Base-by-base conservation (phyloP, 2,888 invertebrate species). In the Prosopocoilus inquinatus region DNA sequence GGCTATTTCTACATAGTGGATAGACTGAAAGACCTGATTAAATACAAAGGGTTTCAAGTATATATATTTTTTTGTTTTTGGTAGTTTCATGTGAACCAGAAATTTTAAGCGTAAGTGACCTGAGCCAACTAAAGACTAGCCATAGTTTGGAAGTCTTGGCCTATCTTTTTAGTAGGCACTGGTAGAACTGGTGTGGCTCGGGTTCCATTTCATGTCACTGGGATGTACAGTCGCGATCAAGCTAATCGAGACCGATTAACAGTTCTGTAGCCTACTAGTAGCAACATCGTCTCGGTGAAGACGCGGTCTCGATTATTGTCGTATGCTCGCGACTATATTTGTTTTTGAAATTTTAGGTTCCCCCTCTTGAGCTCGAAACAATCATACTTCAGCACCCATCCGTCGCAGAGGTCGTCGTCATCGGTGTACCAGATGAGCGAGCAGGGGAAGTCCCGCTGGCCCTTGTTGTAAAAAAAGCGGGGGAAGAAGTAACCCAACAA, bases 291-390 rank as follows among this genome's bases (percentile, higher is more conserved):
- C n/a, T n/a, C n/a, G n/a, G n/a, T n/a, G n/a, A n/a, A n/a, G n/a
- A n/a, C n/a, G n/a, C n/a, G n/a, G n/a, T n/a, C n/a, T n/a, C n/a
- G n/a, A n/a, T n/a, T n/a, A n/a, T n/a, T n/a, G n/a, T n/a, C n/a
- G n/a, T n/a, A n/a, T n/a, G n/a, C n/a, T n/a, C n/a, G 3, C n/a
- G n/a, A 33, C 13, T 36, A 28, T 28, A 47, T 4, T 47, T n/a
- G n/a, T n/a, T 32, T 16, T 47, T 7, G 2, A 11, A 2, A 49
- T 16, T 36, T 38, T 41, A 49, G 49, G 49, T 90, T 2, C 9
- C 94, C 0, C 94, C 94, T 2, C 92, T 94, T 1, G 94, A 94
- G 77, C 75, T 95, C 35, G 94, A 95, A 75, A 86, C 86, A 12
- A 68, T 94, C 47, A 74, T 95, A 35, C 77, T 92, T 49, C 84